These are phyloP conservation scores for Antennarius maculatus DNA, from an alignment of 2,797 vertebrate species.

Conservation along the genomic window DNA sequence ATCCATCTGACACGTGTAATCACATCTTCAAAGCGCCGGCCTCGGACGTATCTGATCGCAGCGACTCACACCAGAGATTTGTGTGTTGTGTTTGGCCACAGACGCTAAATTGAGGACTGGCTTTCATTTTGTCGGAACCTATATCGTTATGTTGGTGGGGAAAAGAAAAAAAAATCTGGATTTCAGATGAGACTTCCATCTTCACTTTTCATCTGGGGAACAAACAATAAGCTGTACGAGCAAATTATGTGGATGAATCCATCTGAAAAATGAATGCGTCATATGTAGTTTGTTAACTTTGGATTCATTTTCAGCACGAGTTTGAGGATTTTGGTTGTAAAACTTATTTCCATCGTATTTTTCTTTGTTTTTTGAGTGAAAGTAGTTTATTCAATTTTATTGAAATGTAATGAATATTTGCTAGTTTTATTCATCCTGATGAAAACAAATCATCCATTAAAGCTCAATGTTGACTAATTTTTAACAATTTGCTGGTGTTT, in stretches of 20 bases:
- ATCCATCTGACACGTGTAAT: constrained; percentile 54
- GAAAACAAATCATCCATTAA: too few species aligned
- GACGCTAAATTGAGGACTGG: constrained; percentile 28
- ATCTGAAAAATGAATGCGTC: constrained; percentile 16
- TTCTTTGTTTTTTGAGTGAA: neutral
- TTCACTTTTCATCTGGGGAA: constrained; percentile 43
- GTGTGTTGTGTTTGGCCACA: constrained; percentile 56
- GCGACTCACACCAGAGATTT: constrained; percentile 42
- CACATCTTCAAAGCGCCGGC: constrained; percentile 50
- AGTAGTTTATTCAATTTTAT: too few species aligned
- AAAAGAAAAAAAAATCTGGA: neutral
- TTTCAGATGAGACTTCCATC: constrained; percentile 34
- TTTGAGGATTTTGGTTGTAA: too few species aligned
- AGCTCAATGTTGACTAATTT: too few species aligned
- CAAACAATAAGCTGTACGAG: constrained; percentile 41
- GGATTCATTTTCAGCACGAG: too few species aligned
- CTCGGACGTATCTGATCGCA: constrained; percentile 22
- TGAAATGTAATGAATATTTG: too few species aligned
- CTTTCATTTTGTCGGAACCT: constrained; percentile 56
- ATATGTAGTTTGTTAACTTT: neutral
- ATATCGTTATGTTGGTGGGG: constrained; percentile 8
- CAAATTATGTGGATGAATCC: constrained; percentile 32
- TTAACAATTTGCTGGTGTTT: too few species aligned
- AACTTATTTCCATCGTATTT: too few species aligned
- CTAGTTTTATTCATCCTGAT: too few species aligned